phyloP scores from a whole-genome alignment of 37 sponge, comb jelly and placozoan genomes.

The Cladorhizidae sp. region DNA sequence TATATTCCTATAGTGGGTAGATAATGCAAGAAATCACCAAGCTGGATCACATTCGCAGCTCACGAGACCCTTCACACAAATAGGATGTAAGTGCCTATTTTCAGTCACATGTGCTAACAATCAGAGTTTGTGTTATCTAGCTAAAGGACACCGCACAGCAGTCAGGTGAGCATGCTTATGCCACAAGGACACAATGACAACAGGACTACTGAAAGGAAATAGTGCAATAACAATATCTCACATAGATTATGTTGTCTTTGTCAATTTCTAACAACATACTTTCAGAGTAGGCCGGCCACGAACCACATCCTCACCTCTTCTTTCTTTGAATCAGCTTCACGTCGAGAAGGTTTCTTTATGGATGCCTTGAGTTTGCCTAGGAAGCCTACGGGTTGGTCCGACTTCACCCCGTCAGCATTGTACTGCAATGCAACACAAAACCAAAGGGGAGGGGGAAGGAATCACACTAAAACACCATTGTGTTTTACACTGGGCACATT shows the following conservation, averaged over 20 bases:
- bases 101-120: too few relatives aligned
- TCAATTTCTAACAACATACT: not conserved
- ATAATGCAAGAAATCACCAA: too few relatives aligned
- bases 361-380: conserved; percentile 4
- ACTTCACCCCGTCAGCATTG: too few relatives aligned
- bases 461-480: not conserved
- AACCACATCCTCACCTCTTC: conserved; percentile 1
- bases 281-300: not conserved
- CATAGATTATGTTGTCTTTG: not conserved
- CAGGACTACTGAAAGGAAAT: not conserved
- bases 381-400: not conserved
- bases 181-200: not conserved
- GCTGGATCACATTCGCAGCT: too few relatives aligned
- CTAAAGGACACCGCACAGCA: too few relatives aligned
- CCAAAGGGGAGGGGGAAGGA: not conserved
- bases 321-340: not conserved
- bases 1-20: too few relatives aligned
- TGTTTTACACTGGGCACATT: not conserved
- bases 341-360: not conserved
- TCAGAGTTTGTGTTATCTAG: too few relatives aligned
- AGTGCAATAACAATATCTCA: not conserved
- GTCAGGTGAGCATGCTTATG: too few relatives aligned
- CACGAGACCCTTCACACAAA: too few relatives aligned
- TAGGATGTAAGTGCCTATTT: too few relatives aligned
- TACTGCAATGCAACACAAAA: conserved; percentile 10